Percentiles rank a stretch among this genome's conserved stretches.
phyloP scores from a whole-genome alignment of 2,888 invertebrate genomes.

The Drosophila monieri region DNA sequence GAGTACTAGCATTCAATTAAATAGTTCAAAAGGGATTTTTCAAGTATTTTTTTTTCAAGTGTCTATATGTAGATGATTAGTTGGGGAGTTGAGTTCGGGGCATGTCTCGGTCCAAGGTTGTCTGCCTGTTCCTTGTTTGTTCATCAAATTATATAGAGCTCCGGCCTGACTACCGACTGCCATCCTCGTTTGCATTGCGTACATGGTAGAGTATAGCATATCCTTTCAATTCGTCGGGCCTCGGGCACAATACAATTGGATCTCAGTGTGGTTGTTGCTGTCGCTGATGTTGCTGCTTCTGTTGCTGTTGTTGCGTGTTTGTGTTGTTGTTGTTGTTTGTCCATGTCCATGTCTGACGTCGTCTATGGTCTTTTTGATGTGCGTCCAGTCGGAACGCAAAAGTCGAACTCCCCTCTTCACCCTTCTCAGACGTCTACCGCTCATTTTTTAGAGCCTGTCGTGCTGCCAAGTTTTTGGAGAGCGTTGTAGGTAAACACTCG shows the following conservation, averaged over 20 bases:
- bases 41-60: conserved; percentile 5
- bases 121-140: conserved; percentile 67
- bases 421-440: neutral
- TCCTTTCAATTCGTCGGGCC: conserved; percentile 55
- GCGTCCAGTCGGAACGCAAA: conserved; percentile 73
- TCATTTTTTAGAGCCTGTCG: conserved; percentile 35
- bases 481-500: conserved; percentile 75
- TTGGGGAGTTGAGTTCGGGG: conserved; percentile 33
- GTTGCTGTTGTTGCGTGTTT: conserved; percentile 13
- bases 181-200: conserved; percentile 44
- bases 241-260: conserved; percentile 54
- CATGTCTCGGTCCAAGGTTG: conserved; percentile 47
- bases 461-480: conserved; percentile 66
- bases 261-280: conserved; percentile 17
- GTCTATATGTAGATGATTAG: conserved; percentile 41
- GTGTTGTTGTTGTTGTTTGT: conserved; percentile 66
- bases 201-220: conserved; percentile 26
- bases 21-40: neutral
- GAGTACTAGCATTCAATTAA: neutral
- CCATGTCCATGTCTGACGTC: conserved; percentile 73
- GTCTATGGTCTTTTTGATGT: conserved; percentile 56
- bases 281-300: conserved; percentile 1
- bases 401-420: conserved; percentile 20
- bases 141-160: conserved; percentile 78
- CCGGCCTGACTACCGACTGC: conserved; percentile 39